Conservation (phyloP, 2,113 vertebrate genomes). For the Pelecanus crispus region DNA sequence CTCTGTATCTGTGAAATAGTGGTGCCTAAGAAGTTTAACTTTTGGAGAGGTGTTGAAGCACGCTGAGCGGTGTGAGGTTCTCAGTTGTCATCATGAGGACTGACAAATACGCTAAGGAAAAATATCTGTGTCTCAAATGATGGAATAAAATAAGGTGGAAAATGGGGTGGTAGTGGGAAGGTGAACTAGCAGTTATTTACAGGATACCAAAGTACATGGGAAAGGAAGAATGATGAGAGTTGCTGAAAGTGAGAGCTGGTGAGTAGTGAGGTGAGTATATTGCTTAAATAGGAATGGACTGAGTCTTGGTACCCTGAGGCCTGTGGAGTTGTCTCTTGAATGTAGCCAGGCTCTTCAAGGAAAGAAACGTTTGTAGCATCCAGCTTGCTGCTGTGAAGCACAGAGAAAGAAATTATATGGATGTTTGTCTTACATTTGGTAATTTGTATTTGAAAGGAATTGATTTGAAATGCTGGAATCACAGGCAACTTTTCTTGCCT, state of each 20-base stretch:
- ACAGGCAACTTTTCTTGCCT: not conserved
- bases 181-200: not conserved
- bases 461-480: not conserved
- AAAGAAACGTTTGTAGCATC: not conserved
- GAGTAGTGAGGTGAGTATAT: not conserved
- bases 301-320: not conserved
- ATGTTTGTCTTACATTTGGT: not conserved
- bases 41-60: not conserved
- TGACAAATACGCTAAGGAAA: not conserved
- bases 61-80: not conserved
- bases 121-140: not conserved
- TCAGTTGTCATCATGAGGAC: not conserved
- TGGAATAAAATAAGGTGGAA: not conserved
- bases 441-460: not conserved
- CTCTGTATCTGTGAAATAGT: not conserved
- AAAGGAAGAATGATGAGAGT: not conserved
- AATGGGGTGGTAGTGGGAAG: not conserved
- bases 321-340: not conserved
- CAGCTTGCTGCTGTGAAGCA: not conserved
- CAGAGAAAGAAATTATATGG: not conserved
- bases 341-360: not conserved
- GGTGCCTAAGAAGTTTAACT: not conserved
- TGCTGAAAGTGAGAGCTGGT: not conserved
- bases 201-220: not conserved
- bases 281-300: not conserved